Evolutionary conservation across 2,888 invertebrate species (phyloP).

Genomic region (Trachelus iudaicus): DNA sequence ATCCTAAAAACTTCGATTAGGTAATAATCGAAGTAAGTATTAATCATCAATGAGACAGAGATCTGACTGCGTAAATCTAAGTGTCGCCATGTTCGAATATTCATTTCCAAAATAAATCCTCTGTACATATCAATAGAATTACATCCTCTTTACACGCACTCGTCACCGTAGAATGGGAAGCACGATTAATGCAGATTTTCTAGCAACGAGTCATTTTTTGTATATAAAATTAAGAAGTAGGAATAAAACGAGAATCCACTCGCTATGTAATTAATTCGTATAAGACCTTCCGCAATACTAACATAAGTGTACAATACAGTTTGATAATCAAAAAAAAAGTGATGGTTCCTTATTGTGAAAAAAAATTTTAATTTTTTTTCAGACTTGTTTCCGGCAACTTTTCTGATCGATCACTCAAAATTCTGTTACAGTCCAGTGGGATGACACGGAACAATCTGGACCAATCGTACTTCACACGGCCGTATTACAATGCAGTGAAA

Average conservation of each 20-base stretch:
- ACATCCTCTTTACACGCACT: not conserved
- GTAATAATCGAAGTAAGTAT: not conserved
- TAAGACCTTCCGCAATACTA: not conserved
- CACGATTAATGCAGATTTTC: not conserved
- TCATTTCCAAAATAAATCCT: conserved; percentile 55
- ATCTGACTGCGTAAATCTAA: conserved; percentile 47
- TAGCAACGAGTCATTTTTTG: not conserved
- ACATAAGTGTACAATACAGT: not conserved
- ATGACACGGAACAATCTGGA: not conserved
- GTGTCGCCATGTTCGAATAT: conserved; percentile 54
- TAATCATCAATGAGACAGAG: conserved; percentile 31
- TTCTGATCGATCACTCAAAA: conserved; percentile 1
- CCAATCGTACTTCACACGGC: not conserved
- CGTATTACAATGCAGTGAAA: not conserved
- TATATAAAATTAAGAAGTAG: not conserved
- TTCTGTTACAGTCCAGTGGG: conserved; percentile 27
- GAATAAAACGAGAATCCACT: not conserved
- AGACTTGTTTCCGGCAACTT: not conserved
- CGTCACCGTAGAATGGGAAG: not conserved
- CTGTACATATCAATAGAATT: conserved; percentile 40
- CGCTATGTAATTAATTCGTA: not conserved
- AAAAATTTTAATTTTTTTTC: not conserved
- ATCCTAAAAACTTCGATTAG: not conserved
- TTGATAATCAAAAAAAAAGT: not conserved
- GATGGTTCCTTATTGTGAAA: not conserved